Evolutionary conservation across 2,113 vertebrate species (phyloP), one percentile per base, ranked within the genome.

Genomic region (Orthochromis malagaraziensis): DNA sequence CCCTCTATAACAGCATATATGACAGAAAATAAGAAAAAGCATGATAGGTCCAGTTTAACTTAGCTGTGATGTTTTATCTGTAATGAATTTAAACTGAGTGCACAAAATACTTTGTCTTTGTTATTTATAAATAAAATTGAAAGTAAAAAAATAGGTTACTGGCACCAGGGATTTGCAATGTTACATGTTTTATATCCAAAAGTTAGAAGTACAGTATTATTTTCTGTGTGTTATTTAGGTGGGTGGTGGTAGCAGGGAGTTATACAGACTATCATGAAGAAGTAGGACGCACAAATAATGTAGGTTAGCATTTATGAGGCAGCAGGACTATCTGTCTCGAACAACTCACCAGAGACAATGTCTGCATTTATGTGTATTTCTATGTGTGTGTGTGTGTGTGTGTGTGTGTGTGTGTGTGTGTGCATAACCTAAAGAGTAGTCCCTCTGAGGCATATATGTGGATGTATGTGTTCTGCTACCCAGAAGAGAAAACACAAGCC

Each of bases 241-340:
- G 12, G 29, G 40, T 84, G 33, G 10, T 55, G 55, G 21, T 31
- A 45, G 53, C 60, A 24, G 12, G 33, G 16, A 38, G 65, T 55
- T 60, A 58, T 33, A 51, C 58, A 85, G 79, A 87, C 81, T 58
- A 60, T 16, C 81, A 77, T 57, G 88, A 87, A 92, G 55, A 93
- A 91, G 73, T 92, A 80, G 91, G 91, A 89, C 83, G 2, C 81
- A 88, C 68, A 87, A 51, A 55, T 29, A 82, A 91, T 94, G 88
- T 94, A 87, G 91, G 93, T 90, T 91, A 89, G 86, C 60, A 81
- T 91, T 91, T 90, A 89, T 85, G 73, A 86, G 81, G 55, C 19
- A 88, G 73, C 60, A 80, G 77, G 33, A 82, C 86, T 87, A 81
- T 86, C 87, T 87, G 89, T 90, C 89, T 91, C 85, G 82, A 81